A percentile compares a stretch with the other conserved stretches of the same genome.
Evolutionary conservation across 2,113 vertebrate genomes (phyloP).

Genomic region (Corynorhinus townsendii): DNA sequence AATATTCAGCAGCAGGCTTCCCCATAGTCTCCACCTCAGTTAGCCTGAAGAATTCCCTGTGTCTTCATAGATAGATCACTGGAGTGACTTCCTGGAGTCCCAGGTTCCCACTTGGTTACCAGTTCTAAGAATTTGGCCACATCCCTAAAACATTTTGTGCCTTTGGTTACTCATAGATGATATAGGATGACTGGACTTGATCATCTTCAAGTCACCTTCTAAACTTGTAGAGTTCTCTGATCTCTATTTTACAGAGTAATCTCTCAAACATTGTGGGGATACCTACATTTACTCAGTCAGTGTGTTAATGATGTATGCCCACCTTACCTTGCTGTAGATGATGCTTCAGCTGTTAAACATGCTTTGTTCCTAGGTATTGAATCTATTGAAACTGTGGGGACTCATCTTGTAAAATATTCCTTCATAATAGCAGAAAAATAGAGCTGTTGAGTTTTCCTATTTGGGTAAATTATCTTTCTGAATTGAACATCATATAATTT

Average conservation of each 20-base stretch:
- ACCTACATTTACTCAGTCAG: not conserved
- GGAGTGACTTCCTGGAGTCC: not conserved
- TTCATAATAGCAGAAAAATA: not conserved
- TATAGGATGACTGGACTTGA: not conserved
- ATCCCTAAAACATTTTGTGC: not conserved
- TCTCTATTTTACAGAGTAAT: not conserved
- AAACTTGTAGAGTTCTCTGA: not conserved
- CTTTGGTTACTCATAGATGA: not conserved
- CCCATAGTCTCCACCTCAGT: not conserved
- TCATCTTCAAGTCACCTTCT: not conserved
- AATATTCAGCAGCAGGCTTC: rapidly evolving
- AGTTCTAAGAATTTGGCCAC: not conserved
- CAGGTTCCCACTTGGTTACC: not conserved
- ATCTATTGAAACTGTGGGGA: not conserved
- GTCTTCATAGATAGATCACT: not conserved
- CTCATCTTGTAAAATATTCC: not conserved
- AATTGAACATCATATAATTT: not conserved
- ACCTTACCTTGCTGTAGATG: not conserved
- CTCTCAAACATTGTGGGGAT: not conserved
- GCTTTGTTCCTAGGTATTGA: not conserved
- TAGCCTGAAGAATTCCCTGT: not conserved
- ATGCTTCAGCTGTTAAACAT: not conserved
- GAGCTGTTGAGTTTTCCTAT: not conserved
- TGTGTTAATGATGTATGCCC: not conserved
- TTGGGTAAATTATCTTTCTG: not conserved